phyloP scores from a whole-genome alignment of 2,888 invertebrate genomes.

The Agrilus biguttatus region DNA sequence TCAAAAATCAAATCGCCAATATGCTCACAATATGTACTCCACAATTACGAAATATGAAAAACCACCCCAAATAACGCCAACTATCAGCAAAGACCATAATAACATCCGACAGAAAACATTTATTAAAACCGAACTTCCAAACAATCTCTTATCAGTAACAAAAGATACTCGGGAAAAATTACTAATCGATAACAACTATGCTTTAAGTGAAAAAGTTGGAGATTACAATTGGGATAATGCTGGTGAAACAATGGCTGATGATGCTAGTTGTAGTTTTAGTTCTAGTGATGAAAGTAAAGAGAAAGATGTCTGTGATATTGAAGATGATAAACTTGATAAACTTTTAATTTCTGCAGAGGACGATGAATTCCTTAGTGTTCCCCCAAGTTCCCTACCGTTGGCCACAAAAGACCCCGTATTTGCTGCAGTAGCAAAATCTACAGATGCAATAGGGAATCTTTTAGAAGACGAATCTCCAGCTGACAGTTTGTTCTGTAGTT shows the following conservation, averaged over 20 bases:
- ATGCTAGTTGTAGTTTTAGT: constrained; percentile 36
- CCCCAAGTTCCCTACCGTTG: constrained; percentile 30
- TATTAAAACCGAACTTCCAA: constrained; percentile 17
- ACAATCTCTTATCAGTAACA: not conserved
- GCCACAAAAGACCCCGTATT: constrained; percentile 63
- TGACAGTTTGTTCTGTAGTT: constrained; percentile 59
- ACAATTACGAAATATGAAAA: too few relatives aligned
- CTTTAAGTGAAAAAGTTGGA: not conserved
- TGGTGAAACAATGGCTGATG: constrained; percentile 54
- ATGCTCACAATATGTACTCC: too few relatives aligned
- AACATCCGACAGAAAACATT: constrained; percentile 15
- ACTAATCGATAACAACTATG: too few relatives aligned
- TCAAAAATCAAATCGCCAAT: too few relatives aligned
- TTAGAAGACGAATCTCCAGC: constrained; percentile 77
- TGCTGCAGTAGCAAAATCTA: constrained; percentile 54
- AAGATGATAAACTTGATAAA: too few relatives aligned
- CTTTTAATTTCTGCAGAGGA: too few relatives aligned
- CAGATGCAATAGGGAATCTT: constrained; percentile 51
- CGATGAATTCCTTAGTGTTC: too few relatives aligned
- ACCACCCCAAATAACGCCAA: too few relatives aligned
- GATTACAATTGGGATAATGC: constrained; percentile 42
- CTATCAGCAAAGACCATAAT: too few relatives aligned
- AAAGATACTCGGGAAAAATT: too few relatives aligned
- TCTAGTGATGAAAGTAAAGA: constrained; percentile 38
- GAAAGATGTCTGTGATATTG: constrained; percentile 11